Evolutionary conservation across 2,888 invertebrate genomes (phyloP).

Genomic region (Cataglyphis altisquamis): DNA sequence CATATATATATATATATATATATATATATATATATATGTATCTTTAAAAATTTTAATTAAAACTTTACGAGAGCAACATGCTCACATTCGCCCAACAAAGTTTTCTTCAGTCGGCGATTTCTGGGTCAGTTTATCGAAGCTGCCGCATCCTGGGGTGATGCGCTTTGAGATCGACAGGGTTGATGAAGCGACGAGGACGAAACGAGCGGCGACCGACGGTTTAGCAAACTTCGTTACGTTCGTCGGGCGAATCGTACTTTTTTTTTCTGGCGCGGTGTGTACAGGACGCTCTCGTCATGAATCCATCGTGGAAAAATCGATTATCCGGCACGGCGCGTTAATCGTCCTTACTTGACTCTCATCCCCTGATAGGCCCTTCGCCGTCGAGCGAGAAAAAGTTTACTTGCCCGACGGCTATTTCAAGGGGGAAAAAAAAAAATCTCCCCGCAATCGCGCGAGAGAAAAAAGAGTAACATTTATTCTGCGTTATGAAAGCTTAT

Average conservation of each 20-base stretch:
- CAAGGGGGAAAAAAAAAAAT: slow-evolving; percentile 15
- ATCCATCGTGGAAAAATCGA: slow-evolving; percentile 54
- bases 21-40: too few species aligned
- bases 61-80: neutral
- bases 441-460: neutral
- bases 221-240: slow-evolving; percentile 70
- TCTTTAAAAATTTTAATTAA: neutral
- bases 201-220: slow-evolving; percentile 48
- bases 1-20: too few species aligned
- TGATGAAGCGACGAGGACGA: slow-evolving; percentile 8
- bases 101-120: slow-evolving; percentile 9
- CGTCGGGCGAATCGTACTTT: slow-evolving; percentile 62
- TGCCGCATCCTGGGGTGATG: slow-evolving; percentile 14
- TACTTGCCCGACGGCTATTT: neutral
- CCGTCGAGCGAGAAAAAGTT: slow-evolving; percentile 19
- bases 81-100: neutral
- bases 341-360: slow-evolving; percentile 48
- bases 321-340: slow-evolving; percentile 50
- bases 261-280: slow-evolving; percentile 36
- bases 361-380: slow-evolving; percentile 4
- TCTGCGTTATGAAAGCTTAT: neutral
- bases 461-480: neutral
- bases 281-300: slow-evolving; percentile 45
- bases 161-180: neutral
- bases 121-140: slow-evolving; percentile 50